Evolutionary conservation across 2,888 invertebrate species (phyloP).

Genomic region (Drosophila ezoana): DNA sequence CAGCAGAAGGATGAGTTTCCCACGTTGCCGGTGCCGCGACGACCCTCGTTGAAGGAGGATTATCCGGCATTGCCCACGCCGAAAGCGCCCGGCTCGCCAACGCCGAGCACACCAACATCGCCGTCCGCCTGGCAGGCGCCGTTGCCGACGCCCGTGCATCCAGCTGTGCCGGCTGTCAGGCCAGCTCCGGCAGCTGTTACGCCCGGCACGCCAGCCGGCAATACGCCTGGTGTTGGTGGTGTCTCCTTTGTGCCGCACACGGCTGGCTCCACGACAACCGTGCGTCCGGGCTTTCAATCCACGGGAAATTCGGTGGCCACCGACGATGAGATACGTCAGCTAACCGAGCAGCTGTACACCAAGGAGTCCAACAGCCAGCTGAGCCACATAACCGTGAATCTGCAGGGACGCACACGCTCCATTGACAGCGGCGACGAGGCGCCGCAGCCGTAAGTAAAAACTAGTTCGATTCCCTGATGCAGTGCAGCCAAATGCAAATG

Average conservation of each 20-base stretch:
- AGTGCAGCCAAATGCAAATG: not conserved
- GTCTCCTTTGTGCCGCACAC: conserved; percentile 80
- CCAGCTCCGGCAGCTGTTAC: conserved; percentile 12
- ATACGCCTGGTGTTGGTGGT: conserved; percentile 27
- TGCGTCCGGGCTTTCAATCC: conserved; percentile 74
- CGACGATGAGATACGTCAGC: conserved; percentile 88
- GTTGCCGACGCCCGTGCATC: conserved; percentile 63
- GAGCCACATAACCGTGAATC: conserved; percentile 89
- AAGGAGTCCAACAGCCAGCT: conserved; percentile 92
- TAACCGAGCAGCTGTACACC: conserved; percentile 90
- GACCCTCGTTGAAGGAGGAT: conserved; percentile 72
- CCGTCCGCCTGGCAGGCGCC: conserved; percentile 70
- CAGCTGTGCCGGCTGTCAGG: conserved; percentile 35
- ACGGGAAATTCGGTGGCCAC: conserved; percentile 86
- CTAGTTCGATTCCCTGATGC: not conserved
- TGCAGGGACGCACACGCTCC: conserved; percentile 91
- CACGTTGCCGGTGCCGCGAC: conserved; percentile 71
- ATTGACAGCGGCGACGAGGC: conserved; percentile 90
- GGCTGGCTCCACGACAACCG: conserved; percentile 61
- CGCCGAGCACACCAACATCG: conserved; percentile 44
- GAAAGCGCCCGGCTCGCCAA: conserved; percentile 33
- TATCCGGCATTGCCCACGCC: conserved; percentile 79
- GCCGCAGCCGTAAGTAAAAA: conserved; percentile 89
- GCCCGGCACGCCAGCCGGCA: conserved; percentile 15
- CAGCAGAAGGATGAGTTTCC: conserved; percentile 78